phyloP scores from a whole-genome alignment of 2,888 invertebrate species.

The Polia nebulosa region DNA sequence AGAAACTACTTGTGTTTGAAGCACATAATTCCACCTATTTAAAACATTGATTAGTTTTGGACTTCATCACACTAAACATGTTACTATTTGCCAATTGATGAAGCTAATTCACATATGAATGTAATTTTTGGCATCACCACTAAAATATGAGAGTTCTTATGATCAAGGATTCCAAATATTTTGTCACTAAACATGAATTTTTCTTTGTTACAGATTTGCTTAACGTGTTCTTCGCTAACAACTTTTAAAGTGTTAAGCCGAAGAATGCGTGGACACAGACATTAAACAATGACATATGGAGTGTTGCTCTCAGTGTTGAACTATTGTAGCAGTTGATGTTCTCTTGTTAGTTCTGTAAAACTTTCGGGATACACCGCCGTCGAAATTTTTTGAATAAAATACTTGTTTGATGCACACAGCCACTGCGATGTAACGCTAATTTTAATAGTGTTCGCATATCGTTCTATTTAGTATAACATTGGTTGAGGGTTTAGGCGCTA shows the following conservation, averaged over 20 bases:
- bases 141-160: not conserved
- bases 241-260: constrained; percentile 30
- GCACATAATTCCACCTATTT: no score
- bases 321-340: constrained; percentile 15
- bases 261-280: constrained; percentile 21
- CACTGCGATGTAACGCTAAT: not conserved
- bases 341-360: constrained; percentile 27
- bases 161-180: not conserved
- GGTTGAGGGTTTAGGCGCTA: not conserved
- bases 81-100: no score
- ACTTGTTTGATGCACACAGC: constrained; percentile 9
- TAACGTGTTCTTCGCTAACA: constrained; percentile 47
- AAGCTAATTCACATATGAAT: no score
- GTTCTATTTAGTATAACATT: not conserved
- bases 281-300: constrained; percentile 1
- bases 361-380: constrained; percentile 4
- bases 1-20: no score
- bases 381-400: not conserved
- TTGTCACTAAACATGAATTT: not conserved
- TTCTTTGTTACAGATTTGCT: constrained; percentile 57
- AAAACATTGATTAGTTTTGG: no score
- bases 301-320: constrained; percentile 13
- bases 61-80: no score
- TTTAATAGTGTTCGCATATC: not conserved
- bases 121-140: not conserved